Conservation (phyloP, 2,113 vertebrate species). For the Lepus europaeus region DNA sequence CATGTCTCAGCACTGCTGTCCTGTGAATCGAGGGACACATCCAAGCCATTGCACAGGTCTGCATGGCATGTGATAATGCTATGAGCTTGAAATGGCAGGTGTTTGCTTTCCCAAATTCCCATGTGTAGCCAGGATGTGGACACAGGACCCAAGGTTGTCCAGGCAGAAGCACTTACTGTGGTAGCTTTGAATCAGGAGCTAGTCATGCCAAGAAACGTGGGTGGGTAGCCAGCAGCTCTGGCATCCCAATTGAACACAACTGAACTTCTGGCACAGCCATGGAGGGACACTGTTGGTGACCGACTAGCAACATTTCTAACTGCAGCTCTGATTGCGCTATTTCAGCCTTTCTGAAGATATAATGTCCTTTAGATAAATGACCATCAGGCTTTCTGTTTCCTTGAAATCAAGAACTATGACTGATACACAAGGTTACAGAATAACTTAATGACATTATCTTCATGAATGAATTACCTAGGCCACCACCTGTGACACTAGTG, state of each 20-base stretch:
- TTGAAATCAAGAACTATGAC: slow-evolving; percentile 37
- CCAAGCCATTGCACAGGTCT: neutral
- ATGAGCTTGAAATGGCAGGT: neutral
- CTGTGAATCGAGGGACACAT: neutral
- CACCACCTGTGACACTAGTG: too few species aligned
- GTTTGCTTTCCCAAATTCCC: slow-evolving; percentile 16
- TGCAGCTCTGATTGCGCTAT: neutral
- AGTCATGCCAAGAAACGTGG: neutral
- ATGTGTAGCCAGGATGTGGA: neutral
- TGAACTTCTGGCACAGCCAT: neutral
- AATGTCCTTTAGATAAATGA: slow-evolving; percentile 30
- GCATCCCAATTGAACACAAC: neutral
- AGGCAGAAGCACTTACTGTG: neutral
- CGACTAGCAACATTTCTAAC: neutral
- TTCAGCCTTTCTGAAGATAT: neutral
- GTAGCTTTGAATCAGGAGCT: neutral
- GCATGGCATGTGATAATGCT: neutral
- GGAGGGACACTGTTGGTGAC: neutral
- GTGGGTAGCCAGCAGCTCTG: neutral
- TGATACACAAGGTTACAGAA: neutral
- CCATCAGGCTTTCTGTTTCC: neutral
- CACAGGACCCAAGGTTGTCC: neutral
- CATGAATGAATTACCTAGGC: neutral
- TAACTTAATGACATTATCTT: neutral
- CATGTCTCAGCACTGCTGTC: neutral